These are phyloP conservation scores for Zoanthus gigantus DNA, from an alignment of 92 coral and sea anemone species.

Conservation along the genomic window DNA sequence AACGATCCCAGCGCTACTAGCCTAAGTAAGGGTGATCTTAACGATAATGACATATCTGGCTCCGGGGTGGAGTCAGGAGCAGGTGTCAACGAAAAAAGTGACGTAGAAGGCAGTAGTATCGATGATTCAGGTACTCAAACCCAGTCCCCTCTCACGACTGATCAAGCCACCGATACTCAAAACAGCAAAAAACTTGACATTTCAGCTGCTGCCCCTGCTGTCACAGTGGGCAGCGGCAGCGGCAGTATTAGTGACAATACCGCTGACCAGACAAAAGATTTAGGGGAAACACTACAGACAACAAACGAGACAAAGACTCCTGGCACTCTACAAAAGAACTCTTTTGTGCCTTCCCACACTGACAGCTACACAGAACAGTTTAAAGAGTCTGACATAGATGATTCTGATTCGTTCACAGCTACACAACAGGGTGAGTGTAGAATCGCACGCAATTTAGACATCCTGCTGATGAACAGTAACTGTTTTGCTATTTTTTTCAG, in stretches of 20 bases:
- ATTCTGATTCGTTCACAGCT: conserved; percentile 49
- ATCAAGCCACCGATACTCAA: conserved; percentile 43
- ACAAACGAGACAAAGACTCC: conserved; percentile 34
- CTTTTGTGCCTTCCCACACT: conserved; percentile 40
- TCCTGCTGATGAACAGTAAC: too few species aligned
- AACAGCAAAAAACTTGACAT: conserved; percentile 56
- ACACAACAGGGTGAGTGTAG: conserved; percentile 57
- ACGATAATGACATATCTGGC: conserved; percentile 80
- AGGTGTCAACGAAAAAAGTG: conserved; percentile 75
- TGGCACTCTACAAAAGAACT: conserved; percentile 37
- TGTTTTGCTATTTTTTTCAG: too few species aligned
- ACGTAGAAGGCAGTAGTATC: conserved; percentile 68
- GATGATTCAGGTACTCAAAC: conserved; percentile 57
- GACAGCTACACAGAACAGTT: conserved; percentile 49
- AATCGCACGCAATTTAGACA: too few species aligned
- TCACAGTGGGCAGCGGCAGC: conserved; percentile 51
- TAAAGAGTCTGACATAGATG: conserved; percentile 41
- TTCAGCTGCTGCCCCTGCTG: conserved; percentile 57
- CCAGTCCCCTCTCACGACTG: conserved; percentile 41
- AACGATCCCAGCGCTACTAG: conserved; percentile 92
- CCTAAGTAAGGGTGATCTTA: conserved; percentile 77
- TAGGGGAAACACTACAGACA: conserved; percentile 25
- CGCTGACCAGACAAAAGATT: conserved; percentile 49
- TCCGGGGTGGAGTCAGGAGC: conserved; percentile 90
- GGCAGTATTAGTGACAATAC: conserved; percentile 29